Conservation (phyloP, 2,888 invertebrate genomes). For the Synergus itoensis region DNA sequence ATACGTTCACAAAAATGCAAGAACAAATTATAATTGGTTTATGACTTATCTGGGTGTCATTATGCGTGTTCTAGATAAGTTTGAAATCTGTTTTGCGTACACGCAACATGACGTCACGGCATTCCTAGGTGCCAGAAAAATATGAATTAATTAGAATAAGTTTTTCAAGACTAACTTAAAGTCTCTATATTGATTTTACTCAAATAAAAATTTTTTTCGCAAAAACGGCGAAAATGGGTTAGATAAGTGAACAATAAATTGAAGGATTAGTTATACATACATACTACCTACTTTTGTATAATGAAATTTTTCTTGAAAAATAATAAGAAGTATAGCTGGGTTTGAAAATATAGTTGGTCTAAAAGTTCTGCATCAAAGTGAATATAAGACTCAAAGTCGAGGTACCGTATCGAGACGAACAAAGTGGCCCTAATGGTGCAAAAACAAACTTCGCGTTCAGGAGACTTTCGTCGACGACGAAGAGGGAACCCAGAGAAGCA, state of each 20-base stretch:
- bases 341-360: neutral
- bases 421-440: slow-evolving; percentile 72
- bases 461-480: slow-evolving; percentile 57
- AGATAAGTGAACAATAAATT: neutral
- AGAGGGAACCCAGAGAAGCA: slow-evolving; percentile 59
- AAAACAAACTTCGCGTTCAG: slow-evolving; percentile 64
- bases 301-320: neutral
- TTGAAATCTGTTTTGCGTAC: no score
- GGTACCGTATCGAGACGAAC: slow-evolving; percentile 55
- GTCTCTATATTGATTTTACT: no score
- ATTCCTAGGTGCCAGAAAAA: no score
- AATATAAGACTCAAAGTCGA: slow-evolving; percentile 2
- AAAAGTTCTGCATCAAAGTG: slow-evolving; percentile 8
- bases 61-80: no score
- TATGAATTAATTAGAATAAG: no score
- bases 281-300: neutral
- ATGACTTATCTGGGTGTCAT: no score
- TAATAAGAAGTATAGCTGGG: neutral
- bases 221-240: no score
- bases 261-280: neutral
- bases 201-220: no score
- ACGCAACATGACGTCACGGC: no score
- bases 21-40: no score
- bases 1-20: no score
- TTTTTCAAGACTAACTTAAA: no score